Percentiles rank a stretch among this genome's conserved stretches.
Conservation (phyloP, 1,140 invertebrate genomes). For the Pristionchus pacificus region DNA sequence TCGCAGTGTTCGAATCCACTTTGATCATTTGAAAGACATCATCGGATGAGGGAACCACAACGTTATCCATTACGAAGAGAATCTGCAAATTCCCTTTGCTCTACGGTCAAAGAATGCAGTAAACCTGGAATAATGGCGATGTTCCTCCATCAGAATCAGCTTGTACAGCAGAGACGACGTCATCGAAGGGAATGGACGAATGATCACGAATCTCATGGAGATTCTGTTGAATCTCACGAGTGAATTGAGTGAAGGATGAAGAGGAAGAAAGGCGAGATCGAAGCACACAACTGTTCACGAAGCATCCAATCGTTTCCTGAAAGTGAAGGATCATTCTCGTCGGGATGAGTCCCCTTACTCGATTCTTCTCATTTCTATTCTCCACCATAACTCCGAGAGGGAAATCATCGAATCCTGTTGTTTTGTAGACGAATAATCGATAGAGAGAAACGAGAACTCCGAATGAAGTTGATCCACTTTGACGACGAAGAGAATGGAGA, state of each 20-base stretch:
- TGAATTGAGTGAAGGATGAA: not conserved
- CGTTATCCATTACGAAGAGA: no score
- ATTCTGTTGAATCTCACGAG: not conserved
- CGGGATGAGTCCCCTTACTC: not conserved
- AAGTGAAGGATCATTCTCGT: not conserved
- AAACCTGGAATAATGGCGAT: not conserved
- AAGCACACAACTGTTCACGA: not conserved
- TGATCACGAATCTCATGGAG: not conserved
- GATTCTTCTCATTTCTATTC: conserved; percentile 12
- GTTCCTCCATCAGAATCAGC: conserved; percentile 1
- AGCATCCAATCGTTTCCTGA: not conserved
- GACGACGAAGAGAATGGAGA: no score
- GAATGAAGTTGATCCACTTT: no score
- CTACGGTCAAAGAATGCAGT: not conserved
- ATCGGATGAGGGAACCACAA: no score
- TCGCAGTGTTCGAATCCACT: no score
- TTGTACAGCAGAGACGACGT: not conserved
- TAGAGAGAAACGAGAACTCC: not conserved
- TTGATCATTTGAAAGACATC: no score
- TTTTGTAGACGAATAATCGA: conserved; percentile 12
- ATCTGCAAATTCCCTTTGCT: not conserved
- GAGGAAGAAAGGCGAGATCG: not conserved
- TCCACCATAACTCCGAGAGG: conserved; percentile 4
- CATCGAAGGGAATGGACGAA: not conserved
- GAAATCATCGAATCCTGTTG: conserved; percentile 1